phyloP scores from a whole-genome alignment of 2,113 vertebrate genomes.

The Nesogale talazaci region DNA sequence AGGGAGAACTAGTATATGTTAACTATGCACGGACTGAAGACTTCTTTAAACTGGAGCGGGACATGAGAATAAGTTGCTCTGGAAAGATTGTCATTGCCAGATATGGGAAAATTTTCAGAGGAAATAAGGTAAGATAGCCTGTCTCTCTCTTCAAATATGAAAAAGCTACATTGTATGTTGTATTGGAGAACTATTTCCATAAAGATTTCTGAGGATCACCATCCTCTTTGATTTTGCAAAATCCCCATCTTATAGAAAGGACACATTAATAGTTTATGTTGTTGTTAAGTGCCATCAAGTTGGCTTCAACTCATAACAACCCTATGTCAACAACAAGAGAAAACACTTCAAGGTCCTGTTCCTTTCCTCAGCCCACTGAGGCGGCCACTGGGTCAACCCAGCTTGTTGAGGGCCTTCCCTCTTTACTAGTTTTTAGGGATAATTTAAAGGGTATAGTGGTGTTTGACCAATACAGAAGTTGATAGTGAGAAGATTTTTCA shows the following conservation, averaged over 20 bases:
- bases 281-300: too few relatives aligned
- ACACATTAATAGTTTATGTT: too few relatives aligned
- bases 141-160: not conserved
- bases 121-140: constrained; percentile 92
- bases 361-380: too few relatives aligned
- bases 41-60: constrained; percentile 90
- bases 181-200: not conserved
- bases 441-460: rapidly evolving
- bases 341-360: too few relatives aligned
- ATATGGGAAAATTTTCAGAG: constrained; percentile 98
- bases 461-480: not conserved
- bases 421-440: not conserved
- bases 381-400: too few relatives aligned
- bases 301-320: too few relatives aligned
- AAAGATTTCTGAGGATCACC: not conserved
- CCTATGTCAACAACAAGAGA: too few relatives aligned
- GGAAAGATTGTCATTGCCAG: constrained; percentile 96
- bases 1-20: constrained; percentile 97
- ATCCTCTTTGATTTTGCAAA: not conserved
- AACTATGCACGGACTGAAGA: constrained; percentile 96
- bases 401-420: too few relatives aligned
- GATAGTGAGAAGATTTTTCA: not conserved
- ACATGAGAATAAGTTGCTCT: constrained; percentile 91
- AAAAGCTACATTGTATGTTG: not conserved
- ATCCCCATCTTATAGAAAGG: not conserved